phyloP scores from a whole-genome alignment of 2,888 invertebrate genomes.

The Byasa hedistus region DNA sequence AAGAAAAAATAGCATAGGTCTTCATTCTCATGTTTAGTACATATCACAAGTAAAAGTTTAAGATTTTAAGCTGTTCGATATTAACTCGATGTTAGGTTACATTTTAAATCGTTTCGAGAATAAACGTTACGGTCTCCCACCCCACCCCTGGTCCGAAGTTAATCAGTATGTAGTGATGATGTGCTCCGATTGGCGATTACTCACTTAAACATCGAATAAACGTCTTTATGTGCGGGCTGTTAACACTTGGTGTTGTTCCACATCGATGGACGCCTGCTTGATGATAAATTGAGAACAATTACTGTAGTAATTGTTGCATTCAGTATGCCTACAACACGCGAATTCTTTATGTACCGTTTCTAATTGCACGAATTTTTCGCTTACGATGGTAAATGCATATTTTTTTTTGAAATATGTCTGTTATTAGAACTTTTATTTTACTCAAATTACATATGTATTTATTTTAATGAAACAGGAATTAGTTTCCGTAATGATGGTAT shows the following conservation, averaged over 20 bases:
- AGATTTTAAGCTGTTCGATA: background rate
- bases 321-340: background rate
- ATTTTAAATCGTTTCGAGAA: slow-evolving; percentile 42
- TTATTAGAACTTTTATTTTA: too few relatives aligned
- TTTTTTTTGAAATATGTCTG: too few relatives aligned
- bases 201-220: slow-evolving; percentile 42
- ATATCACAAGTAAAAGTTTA: background rate
- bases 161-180: slow-evolving; percentile 59
- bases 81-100: slow-evolving; percentile 24
- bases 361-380: background rate
- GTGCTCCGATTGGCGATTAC: slow-evolving; percentile 66
- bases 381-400: background rate
- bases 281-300: slow-evolving; percentile 9
- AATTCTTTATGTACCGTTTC: background rate
- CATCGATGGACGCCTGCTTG: slow-evolving; percentile 23
- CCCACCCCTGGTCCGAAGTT: slow-evolving; percentile 56
- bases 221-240: slow-evolving; percentile 31
- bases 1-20: too few relatives aligned
- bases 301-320: slow-evolving; percentile 5
- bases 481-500: too few relatives aligned
- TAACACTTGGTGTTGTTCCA: slow-evolving; percentile 23
- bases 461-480: too few relatives aligned
- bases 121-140: slow-evolving; percentile 44
- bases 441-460: too few relatives aligned
- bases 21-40: background rate